Percentiles rank a stretch among this genome's conserved stretches.
phyloP scores from a whole-genome alignment of 2,113 vertebrate species.

The Cololabis saira region DNA sequence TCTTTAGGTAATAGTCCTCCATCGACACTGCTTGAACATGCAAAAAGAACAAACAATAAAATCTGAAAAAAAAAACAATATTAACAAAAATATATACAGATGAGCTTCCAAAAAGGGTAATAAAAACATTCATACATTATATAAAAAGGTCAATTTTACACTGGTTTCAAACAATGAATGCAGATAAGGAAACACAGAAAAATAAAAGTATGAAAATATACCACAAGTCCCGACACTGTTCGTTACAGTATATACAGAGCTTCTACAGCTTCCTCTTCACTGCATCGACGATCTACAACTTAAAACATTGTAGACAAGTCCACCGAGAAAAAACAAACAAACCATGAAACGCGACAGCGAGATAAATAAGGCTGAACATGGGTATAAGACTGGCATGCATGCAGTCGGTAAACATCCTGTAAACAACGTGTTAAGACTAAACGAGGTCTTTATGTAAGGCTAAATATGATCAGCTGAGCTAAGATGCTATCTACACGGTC shows the following conservation, averaged over 20 bases:
- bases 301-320: conserved; percentile 48
- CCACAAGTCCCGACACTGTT: conserved; percentile 56
- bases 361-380: conserved; percentile 83
- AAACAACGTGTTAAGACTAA: conserved; percentile 84
- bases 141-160: conserved; percentile 64
- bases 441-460: conserved; percentile 81
- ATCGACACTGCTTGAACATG: conserved; percentile 70
- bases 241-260: conserved; percentile 51
- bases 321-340: conserved; percentile 50
- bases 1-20: conserved; percentile 51
- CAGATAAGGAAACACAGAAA: conserved; percentile 52
- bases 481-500: conserved; percentile 45
- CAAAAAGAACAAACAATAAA: conserved; percentile 39
- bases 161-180: conserved; percentile 63
- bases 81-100: conserved; percentile 82
- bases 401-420: conserved; percentile 79
- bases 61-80: conserved; percentile 63
- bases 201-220: conserved; percentile 67
- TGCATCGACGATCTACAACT: conserved; percentile 43
- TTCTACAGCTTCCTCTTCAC: conserved; percentile 27
- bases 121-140: conserved; percentile 71
- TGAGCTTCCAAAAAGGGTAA: conserved; percentile 72
- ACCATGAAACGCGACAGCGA: conserved; percentile 56
- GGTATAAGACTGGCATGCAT: conserved; percentile 77
- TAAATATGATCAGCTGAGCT: conserved; percentile 73